A percentile compares a stretch with the other conserved stretches of the same genome.
phyloP scores from a whole-genome alignment of 2,113 vertebrate genomes.

The Hippocampus abdominalis region DNA sequence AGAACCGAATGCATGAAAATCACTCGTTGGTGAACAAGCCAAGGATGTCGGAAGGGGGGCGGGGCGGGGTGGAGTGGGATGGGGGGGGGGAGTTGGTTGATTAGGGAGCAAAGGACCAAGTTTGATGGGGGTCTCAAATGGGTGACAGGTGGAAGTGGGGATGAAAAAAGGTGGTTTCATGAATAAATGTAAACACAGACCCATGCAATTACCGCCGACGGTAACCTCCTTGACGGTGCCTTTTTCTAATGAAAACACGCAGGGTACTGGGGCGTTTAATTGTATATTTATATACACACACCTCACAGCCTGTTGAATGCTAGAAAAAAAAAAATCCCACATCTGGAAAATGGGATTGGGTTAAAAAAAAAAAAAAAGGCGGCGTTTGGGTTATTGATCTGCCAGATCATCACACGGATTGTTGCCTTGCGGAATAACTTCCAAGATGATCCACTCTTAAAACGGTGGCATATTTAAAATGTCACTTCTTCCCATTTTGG shows the following conservation, averaged over 20 bases:
- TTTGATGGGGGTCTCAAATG: constrained; percentile 81
- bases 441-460: neutral
- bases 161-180: constrained; percentile 83
- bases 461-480: neutral
- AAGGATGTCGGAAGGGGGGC: constrained; percentile 47
- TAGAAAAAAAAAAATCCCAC: constrained; percentile 39
- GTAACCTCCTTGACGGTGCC: constrained; percentile 71
- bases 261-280: constrained; percentile 87
- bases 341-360: constrained; percentile 80
- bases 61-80: constrained; percentile 66
- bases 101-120: constrained; percentile 85
- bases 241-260: constrained; percentile 76
- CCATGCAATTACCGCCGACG: constrained; percentile 76
- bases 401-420: constrained; percentile 50
- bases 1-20: constrained; percentile 98
- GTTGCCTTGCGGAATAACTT: neutral
- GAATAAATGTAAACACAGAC: constrained; percentile 97
- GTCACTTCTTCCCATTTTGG: neutral
- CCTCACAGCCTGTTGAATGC: constrained; percentile 65
- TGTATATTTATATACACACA: constrained; percentile 67
- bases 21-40: constrained; percentile 61
- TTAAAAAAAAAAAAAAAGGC: constrained; percentile 69
- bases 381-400: constrained; percentile 79
- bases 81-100: constrained; percentile 80
- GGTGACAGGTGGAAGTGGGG: constrained; percentile 90